Percentiles rank a stretch among this genome's conserved stretches.
These are phyloP conservation scores for Pentamera pediparva DNA, from an alignment of 53 echinoderm and acorn worm species.

Conservation along the genomic window DNA sequence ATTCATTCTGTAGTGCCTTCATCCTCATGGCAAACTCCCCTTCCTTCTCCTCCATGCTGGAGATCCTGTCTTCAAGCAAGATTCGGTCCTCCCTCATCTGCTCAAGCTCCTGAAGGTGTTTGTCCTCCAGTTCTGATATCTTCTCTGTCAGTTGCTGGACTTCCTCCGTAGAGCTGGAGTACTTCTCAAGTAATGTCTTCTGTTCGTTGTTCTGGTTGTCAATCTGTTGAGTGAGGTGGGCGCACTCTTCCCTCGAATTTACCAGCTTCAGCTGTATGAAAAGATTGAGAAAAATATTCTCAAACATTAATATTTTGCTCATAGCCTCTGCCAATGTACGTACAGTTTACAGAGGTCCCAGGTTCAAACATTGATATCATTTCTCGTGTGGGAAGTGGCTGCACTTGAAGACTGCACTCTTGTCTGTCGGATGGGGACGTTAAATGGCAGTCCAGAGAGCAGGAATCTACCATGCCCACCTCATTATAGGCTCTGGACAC, in stretches of 20 bases:
- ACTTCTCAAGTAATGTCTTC: slow-evolving; percentile 62
- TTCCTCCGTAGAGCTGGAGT: slow-evolving; percentile 59
- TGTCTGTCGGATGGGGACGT: no score
- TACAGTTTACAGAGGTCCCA: no score
- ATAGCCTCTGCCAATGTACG: no score
- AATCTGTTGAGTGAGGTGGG: slow-evolving; percentile 67
- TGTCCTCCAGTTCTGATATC: slow-evolving; percentile 59
- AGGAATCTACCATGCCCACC: no score
- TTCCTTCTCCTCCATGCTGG: slow-evolving; percentile 47
- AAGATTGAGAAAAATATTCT: no score
- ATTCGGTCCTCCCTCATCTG: slow-evolving; percentile 54
- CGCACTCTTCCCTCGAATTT: slow-evolving; percentile 89
- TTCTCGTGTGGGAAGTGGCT: no score
- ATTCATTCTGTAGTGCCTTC: slow-evolving; percentile 70
- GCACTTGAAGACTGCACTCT: no score
- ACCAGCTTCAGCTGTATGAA: slow-evolving; percentile 84
- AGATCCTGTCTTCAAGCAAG: slow-evolving; percentile 61
- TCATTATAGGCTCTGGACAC: no score
- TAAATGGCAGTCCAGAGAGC: no score
- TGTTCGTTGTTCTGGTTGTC: slow-evolving; percentile 75
- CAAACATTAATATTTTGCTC: no score
- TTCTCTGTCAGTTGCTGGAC: slow-evolving; percentile 63
- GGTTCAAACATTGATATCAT: no score
- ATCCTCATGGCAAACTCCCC: slow-evolving; percentile 55
- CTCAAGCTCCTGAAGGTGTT: slow-evolving; percentile 78